Conservation (phyloP, 2,888 invertebrate genomes). For the Synergus laeviventris region DNA sequence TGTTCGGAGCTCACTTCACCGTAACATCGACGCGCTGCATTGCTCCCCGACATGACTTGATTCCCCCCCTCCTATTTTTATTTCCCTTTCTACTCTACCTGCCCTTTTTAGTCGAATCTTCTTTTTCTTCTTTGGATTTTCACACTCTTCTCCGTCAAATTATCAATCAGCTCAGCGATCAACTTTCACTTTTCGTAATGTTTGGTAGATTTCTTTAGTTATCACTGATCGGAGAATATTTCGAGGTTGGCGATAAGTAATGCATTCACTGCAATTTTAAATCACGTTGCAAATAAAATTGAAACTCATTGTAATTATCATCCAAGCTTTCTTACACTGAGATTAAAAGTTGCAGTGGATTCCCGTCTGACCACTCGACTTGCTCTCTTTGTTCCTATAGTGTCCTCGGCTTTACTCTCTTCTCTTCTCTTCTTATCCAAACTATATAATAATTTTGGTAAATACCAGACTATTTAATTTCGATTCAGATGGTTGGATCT, state of each 20-base stretch:
- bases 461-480: no score
- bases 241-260: no score
- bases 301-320: not conserved
- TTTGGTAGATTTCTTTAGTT: not conserved
- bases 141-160: slow-evolving; percentile 21
- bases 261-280: no score
- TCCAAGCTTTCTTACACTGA: not conserved
- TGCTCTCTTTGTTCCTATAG: slow-evolving; percentile 30
- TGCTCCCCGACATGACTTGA: slow-evolving; percentile 48
- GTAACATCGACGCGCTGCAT: slow-evolving; percentile 52
- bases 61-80: slow-evolving; percentile 25
- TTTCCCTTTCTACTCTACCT: not conserved
- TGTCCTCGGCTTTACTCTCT: slow-evolving; percentile 44
- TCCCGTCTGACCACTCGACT: slow-evolving; percentile 39
- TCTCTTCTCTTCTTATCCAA: slow-evolving; percentile 31
- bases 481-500: no score
- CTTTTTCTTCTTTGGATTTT: slow-evolving; percentile 42
- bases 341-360: slow-evolving; percentile 25
- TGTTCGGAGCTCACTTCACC: slow-evolving; percentile 58
- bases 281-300: not conserved
- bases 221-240: no score
- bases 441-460: no score
- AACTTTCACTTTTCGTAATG: not conserved
- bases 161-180: not conserved
- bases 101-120: slow-evolving; percentile 14